A percentile compares a stretch with the other conserved stretches of the same genome.
These are phyloP conservation scores for Tenebrio molitor DNA, from an alignment of 1,140 invertebrate species.

Conservation along the genomic window DNA sequence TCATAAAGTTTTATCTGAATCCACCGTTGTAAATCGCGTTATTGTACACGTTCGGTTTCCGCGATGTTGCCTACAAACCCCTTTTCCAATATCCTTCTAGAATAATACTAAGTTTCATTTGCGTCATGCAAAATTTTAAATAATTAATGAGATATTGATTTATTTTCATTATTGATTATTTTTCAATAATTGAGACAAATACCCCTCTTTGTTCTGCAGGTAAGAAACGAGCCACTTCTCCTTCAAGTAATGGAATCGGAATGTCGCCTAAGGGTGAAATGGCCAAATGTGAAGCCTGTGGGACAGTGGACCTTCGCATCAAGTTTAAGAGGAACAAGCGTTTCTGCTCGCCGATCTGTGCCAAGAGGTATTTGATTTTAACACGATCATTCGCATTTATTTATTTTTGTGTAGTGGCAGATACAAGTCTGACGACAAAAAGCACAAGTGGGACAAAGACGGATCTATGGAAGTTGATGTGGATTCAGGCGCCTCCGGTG, in stretches of 20 bases:
- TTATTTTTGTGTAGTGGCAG: slow-evolving; percentile 57
- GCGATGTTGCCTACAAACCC: no score
- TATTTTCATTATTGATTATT: slow-evolving; percentile 41
- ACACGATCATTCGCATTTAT: no score
- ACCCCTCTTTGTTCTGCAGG: slow-evolving; percentile 56
- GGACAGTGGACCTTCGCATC: slow-evolving; percentile 77
- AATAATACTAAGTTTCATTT: no score
- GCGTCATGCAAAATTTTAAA: no score
- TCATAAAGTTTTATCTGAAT: no score
- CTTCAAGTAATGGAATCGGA: slow-evolving; percentile 60
- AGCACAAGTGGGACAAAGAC: slow-evolving; percentile 67
- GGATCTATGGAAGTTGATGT: slow-evolving; percentile 68
- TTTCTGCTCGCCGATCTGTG: slow-evolving; percentile 84
- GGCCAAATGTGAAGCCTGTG: slow-evolving; percentile 85
- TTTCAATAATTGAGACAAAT: slow-evolving; percentile 25
- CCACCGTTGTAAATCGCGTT: no score
- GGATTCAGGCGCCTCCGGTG: slow-evolving; percentile 68
- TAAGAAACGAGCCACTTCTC: slow-evolving; percentile 59
- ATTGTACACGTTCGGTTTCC: no score
- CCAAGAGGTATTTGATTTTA: slow-evolving; percentile 72
- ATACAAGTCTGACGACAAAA: slow-evolving; percentile 60
- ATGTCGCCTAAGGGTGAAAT: slow-evolving; percentile 67
- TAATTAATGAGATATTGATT: slow-evolving; percentile 30
- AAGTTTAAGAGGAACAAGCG: slow-evolving; percentile 84
- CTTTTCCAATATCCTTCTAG: no score